A percentile compares a stretch with the other conserved stretches of the same genome.
phyloP scores from a whole-genome alignment of 1,140 invertebrate species.

The Aphis craccivora region DNA sequence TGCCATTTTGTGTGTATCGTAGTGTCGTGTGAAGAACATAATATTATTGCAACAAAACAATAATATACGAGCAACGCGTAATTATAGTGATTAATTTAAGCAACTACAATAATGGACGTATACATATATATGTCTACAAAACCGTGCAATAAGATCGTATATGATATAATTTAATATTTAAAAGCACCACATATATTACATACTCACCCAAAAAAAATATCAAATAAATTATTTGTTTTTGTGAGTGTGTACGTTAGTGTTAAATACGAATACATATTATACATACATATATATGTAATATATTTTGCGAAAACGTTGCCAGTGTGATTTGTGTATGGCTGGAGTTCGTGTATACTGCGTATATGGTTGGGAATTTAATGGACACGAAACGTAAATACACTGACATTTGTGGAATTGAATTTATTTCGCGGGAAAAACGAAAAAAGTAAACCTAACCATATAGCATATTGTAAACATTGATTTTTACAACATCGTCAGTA shows the following conservation, averaged over 20 bases:
- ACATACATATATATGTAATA: neutral
- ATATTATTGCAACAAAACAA: neutral
- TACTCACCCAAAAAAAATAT: neutral
- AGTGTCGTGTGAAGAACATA: neutral
- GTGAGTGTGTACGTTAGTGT: neutral
- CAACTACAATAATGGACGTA: neutral
- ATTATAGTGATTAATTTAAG: neutral
- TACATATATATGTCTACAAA: neutral
- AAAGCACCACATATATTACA: neutral
- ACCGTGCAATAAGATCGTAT: neutral
- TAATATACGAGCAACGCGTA: neutral
- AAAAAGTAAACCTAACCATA: neutral
- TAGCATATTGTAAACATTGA: neutral
- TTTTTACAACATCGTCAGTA: conserved; percentile 17
- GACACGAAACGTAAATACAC: neutral
- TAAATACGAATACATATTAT: neutral
- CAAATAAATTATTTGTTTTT: neutral
- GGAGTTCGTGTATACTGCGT: neutral
- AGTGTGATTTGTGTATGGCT: neutral
- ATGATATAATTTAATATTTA: neutral
- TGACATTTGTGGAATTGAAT: conserved; percentile 18
- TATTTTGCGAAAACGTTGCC: neutral
- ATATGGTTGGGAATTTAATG: neutral
- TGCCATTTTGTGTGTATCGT: neutral
- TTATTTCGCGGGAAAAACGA: neutral